Evolutionary conservation across 2,888 invertebrate species (phyloP).

Genomic region (Galerucella nymphaeae): DNA sequence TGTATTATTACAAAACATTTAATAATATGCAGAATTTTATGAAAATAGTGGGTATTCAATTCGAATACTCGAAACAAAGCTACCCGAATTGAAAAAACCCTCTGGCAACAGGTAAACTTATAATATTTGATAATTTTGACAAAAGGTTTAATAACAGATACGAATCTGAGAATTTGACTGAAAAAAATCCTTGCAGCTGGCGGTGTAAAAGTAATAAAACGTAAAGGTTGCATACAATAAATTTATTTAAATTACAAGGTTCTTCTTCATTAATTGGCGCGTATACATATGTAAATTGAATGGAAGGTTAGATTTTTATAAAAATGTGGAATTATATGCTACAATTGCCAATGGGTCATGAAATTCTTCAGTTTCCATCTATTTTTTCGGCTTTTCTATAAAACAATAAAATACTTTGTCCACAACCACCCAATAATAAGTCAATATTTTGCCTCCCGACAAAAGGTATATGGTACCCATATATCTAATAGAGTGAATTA

Average conservation of each 20-base stretch:
- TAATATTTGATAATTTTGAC: conserved; percentile 1
- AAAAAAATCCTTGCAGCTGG: conserved; percentile 3
- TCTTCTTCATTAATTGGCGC: background rate
- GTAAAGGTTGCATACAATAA: background rate
- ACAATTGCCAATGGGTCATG: background rate
- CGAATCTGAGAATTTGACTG: background rate
- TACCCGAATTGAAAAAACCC: background rate
- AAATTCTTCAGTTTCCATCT: too few species aligned
- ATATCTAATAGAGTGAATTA: too few species aligned
- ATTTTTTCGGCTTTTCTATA: too few species aligned
- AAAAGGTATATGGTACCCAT: too few species aligned
- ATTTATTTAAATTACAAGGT: conserved; percentile 4
- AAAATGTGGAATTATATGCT: background rate
- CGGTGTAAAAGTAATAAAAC: background rate
- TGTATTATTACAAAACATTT: conserved; percentile 1
- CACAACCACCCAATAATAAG: too few species aligned
- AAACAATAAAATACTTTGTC: too few species aligned
- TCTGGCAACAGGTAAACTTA: background rate
- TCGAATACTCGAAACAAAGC: conserved; percentile 1
- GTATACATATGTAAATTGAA: background rate
- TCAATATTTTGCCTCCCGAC: too few species aligned
- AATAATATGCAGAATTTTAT: background rate
- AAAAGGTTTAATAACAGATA: conserved; percentile 3
- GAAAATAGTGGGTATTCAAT: background rate
- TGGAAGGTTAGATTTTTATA: background rate